phyloP scores from a whole-genome alignment of 2,888 invertebrate species.

The Macrosoma leucophasiata region DNA sequence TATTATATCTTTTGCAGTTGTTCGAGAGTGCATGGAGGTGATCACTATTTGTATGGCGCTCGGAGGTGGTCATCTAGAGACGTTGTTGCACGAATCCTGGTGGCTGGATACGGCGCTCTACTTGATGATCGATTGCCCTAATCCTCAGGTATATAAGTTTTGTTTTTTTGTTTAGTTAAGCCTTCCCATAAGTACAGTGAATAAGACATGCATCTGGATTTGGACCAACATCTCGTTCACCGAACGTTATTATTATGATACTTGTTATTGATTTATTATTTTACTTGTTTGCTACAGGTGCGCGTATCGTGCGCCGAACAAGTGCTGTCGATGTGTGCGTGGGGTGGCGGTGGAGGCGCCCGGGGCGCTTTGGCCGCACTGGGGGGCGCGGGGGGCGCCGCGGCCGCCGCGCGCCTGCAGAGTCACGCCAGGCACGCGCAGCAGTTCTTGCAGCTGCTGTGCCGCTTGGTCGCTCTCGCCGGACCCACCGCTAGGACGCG shows the following conservation, averaged over 20 bases:
- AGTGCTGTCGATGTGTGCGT: slow-evolving; percentile 87
- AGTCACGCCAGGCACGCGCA: slow-evolving; percentile 83
- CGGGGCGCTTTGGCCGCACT: slow-evolving; percentile 50
- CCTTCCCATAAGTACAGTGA: too few species aligned
- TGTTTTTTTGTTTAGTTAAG: slow-evolving; percentile 1
- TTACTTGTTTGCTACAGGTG: slow-evolving; percentile 63
- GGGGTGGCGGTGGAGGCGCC: slow-evolving; percentile 78
- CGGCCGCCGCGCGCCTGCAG: slow-evolving; percentile 69
- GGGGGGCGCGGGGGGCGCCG: slow-evolving; percentile 43
- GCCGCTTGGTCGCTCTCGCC: slow-evolving; percentile 81
- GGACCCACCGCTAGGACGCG: slow-evolving; percentile 82
- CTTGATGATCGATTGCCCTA: slow-evolving; percentile 88
- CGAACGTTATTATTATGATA: background rate
- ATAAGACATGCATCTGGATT: too few species aligned
- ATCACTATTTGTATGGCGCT: slow-evolving; percentile 92
- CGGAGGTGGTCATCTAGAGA: slow-evolving; percentile 90
- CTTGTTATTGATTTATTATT: slow-evolving; percentile 1
- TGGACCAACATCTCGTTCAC: too few species aligned
- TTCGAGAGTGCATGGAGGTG: slow-evolving; percentile 95
- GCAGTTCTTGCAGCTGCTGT: slow-evolving; percentile 85
- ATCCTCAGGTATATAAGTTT: slow-evolving; percentile 73
- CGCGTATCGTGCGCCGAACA: slow-evolving; percentile 89
- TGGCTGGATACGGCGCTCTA: slow-evolving; percentile 95
- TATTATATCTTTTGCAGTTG: slow-evolving; percentile 81
- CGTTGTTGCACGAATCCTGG: slow-evolving; percentile 85